These are phyloP conservation scores for Platycheirus rosarum DNA, from an alignment of 2,888 invertebrate species.

Conservation along the genomic window DNA sequence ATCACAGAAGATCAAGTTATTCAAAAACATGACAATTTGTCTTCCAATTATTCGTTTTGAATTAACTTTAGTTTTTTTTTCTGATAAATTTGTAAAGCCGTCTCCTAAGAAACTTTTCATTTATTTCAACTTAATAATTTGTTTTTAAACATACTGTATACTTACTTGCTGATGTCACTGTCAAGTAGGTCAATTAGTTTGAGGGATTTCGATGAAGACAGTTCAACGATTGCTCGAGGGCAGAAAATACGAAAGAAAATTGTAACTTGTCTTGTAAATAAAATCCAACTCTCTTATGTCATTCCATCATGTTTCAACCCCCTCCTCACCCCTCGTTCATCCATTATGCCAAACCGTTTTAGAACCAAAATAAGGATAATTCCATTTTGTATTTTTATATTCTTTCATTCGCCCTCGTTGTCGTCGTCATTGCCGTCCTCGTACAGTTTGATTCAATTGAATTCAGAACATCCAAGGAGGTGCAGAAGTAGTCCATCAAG, in stretches of 20 bases:
- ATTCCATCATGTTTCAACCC: not conserved
- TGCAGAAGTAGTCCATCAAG: constrained; percentile 5
- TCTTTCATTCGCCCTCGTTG: constrained; percentile 7
- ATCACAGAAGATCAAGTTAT: too few relatives aligned
- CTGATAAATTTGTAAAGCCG: too few relatives aligned
- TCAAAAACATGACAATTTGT: too few relatives aligned
- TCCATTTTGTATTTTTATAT: constrained; percentile 48
- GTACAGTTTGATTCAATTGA: constrained; percentile 47
- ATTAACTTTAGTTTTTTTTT: too few relatives aligned
- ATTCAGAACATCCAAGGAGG: constrained; percentile 35
- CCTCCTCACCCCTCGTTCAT: not conserved
- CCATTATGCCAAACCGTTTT: too few relatives aligned
- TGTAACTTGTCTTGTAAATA: constrained; percentile 53
- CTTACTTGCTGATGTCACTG: constrained; percentile 34
- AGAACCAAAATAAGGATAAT: constrained; percentile 23
- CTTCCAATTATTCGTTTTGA: too few relatives aligned
- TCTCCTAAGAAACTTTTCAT: too few relatives aligned
- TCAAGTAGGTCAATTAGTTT: constrained; percentile 12
- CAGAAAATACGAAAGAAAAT: not conserved
- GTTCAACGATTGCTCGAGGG: constrained; percentile 57
- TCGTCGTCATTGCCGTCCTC: constrained; percentile 11
- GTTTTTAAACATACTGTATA: too few relatives aligned
- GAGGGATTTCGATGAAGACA: not conserved
- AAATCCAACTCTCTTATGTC: constrained; percentile 33
- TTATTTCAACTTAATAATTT: too few relatives aligned